These are phyloP conservation scores for Plodia interpunctella DNA, from an alignment of 1,140 invertebrate genomes.

Conservation along the genomic window DNA sequence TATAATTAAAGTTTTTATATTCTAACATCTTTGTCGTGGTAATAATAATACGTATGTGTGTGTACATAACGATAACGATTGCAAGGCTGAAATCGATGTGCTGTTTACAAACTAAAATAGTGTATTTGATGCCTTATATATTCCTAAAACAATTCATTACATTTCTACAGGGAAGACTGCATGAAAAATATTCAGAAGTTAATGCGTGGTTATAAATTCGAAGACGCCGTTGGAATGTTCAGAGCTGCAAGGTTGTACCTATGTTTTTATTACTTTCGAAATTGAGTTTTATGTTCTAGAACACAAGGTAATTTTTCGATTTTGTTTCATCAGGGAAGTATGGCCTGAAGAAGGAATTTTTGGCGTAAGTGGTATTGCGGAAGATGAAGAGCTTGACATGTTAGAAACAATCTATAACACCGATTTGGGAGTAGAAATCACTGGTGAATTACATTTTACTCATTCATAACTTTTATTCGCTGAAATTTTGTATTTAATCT, in stretches of 20 bases:
- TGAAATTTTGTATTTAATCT: too few relatives aligned
- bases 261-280: constrained; percentile 3
- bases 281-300: not conserved
- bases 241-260: constrained; percentile 85
- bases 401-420: constrained; percentile 61
- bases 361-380: constrained; percentile 45
- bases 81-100: too few relatives aligned
- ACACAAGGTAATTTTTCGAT: constrained; percentile 8
- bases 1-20: too few relatives aligned
- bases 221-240: constrained; percentile 88
- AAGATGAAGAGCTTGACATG: constrained; percentile 63
- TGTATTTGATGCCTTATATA: constrained; percentile 12
- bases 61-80: too few relatives aligned
- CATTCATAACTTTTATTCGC: constrained; percentile 10
- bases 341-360: constrained; percentile 72
- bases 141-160: constrained; percentile 18
- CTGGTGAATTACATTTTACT: constrained; percentile 26
- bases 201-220: constrained; percentile 83
- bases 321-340: constrained; percentile 47
- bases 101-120: too few relatives aligned
- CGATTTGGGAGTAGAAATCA: constrained; percentile 52
- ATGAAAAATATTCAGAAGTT: constrained; percentile 91
- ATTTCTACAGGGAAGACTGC: constrained; percentile 84
- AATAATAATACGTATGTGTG: too few relatives aligned
- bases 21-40: too few relatives aligned